Base-by-base conservation (phyloP, 2,797 vertebrate species). In the Babyrousa celebensis region DNA sequence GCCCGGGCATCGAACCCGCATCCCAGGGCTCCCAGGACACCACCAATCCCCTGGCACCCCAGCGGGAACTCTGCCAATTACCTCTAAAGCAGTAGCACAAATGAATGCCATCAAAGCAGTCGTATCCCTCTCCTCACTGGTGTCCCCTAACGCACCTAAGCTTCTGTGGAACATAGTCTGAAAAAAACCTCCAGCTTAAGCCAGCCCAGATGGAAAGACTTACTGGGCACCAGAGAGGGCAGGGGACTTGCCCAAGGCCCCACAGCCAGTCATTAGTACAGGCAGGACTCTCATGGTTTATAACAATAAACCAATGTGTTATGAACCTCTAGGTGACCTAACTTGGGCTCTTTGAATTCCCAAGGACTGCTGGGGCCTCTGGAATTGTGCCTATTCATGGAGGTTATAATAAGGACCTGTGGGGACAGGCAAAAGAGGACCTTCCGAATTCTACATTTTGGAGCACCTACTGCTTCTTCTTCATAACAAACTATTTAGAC, bases 391-490 rank as follows among this genome's bases (percentile, higher is more conserved):
- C 52, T 85, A 79, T 71, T 96, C 32, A 6, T 6, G 40, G 56
- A 77, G 25, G 27, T 93, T 25, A 52, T 70, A 48, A 62, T 63
- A 75, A 90, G 16, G 43, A 79, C 71, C 43, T 85, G 77, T 86
- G 5, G 17, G 6, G 40, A 0, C 16, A 89, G 89, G 48, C 25
- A 85, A 82, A 90, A 94, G 27, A 95, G 63, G 32, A 88, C 15
- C 25, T 67, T 88, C 60, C 9, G 32, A 65, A 82, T 48, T 25
- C 82, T 56, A 95, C 58, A 77, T 91, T 84, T 92, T 54, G 84
- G 36, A 94, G 43, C 67, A 96, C 48, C 40, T 85, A 85, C 32
- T 92, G 40, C 65, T 40, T 94, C 87, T 85, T 74, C 91, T 95
- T 92, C 62, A 40, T 83, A 86, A 96, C 6, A 89, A 89, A 32